Evolutionary conservation across 2,113 vertebrate species (phyloP), one percentile per base, ranked within the genome.

Genomic region (Eudyptes chrysolophus): DNA sequence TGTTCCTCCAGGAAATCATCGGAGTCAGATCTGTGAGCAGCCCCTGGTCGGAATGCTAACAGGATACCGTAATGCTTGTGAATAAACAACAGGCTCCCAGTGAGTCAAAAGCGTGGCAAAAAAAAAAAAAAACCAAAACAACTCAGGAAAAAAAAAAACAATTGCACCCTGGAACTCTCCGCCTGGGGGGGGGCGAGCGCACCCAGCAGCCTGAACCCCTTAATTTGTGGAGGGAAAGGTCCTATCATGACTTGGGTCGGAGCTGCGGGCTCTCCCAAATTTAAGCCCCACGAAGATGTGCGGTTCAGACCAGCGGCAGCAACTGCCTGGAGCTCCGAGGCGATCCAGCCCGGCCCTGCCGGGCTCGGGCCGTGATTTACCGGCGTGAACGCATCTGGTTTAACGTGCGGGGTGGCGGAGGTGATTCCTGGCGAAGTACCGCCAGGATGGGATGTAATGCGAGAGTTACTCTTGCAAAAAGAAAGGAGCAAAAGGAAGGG

Each of bases 41-140:
- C 97, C 98, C 95, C 98, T 99, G 98, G 99, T 99, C 98, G 98
- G 98, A 98, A 98, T 99, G 99, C 98, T 97, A 97, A 97, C 97
- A 97, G 98, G 98, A 98, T 98, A 98, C 98, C 98, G 96, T 98
- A 98, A 98, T 96, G 97, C 92, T 97, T 96, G 97, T 95, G 98
- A 97, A 97, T 80, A 92, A 97, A 48, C 93, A 94, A 96, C 98
- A 93, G 42, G 29, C 78, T 96, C 70, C 60, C 20, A 92, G 38
- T 42, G 77, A 93, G 65, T 70, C 65, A 64, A 80, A 92, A 65
- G 10, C 36, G 27, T 3, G 22, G 68, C 0, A n/a, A 83, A 64
- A 29, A 55, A 29, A 55, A 82, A 36, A 4, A 40, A 13, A 60
- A 36, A 22, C 6, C 4, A 36, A 64, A 62, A 52, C 36, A 89